A percentile compares a stretch with the other conserved stretches of the same genome.
Conservation (phyloP, 2,113 vertebrate genomes). For the Chitala chitala region DNA sequence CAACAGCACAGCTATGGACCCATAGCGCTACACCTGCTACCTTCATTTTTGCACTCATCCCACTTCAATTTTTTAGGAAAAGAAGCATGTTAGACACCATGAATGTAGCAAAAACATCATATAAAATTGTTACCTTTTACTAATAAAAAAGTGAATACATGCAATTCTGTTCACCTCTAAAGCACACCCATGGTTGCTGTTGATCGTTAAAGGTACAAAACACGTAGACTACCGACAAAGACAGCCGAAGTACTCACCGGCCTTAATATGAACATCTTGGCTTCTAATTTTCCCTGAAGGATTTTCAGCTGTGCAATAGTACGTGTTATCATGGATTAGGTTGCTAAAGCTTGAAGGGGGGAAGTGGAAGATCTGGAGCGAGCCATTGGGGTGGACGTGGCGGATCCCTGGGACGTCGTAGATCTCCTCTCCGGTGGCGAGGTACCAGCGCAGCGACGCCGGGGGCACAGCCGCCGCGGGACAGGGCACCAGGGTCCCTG, state of each 20-base stretch:
- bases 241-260: slow-evolving; percentile 67
- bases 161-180: no score
- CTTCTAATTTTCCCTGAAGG: slow-evolving; percentile 99
- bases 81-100: no score
- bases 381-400: slow-evolving; percentile 96
- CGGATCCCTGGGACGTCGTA: slow-evolving; percentile 98
- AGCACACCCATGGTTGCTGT: no score
- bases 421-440: slow-evolving; percentile 97
- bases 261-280: slow-evolving; percentile 99
- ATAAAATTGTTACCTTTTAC: no score
- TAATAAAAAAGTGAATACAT: no score
- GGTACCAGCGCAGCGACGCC: slow-evolving; percentile 95
- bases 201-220: no score
- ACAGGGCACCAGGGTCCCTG: slow-evolving; percentile 96
- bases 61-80: no score
- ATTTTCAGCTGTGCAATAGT: slow-evolving; percentile 99
- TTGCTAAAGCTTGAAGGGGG: slow-evolving; percentile 99
- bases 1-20: background rate
- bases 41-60: no score
- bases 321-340: slow-evolving; percentile 99
- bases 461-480: slow-evolving; percentile 90
- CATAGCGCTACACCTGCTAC: no score
- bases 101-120: no score
- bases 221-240: background rate
- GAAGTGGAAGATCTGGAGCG: slow-evolving; percentile 99